A percentile compares a stretch with the other conserved stretches of the same genome.
Evolutionary conservation across 2,797 vertebrate genomes (phyloP).

Genomic region (Falco novaeseelandiae): DNA sequence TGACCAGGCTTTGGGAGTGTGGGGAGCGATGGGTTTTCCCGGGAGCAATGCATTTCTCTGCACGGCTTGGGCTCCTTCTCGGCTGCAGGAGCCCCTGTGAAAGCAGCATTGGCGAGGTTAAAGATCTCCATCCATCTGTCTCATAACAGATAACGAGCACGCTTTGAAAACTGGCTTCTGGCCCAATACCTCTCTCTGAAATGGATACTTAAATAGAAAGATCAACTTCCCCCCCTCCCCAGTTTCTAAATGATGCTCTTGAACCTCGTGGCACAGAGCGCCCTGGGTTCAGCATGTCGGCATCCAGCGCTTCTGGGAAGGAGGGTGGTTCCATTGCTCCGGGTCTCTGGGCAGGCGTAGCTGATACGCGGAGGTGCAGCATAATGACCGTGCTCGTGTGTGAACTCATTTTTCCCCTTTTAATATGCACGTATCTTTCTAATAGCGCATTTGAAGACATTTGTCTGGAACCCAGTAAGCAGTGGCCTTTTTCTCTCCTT

Average conservation of each 20-base stretch:
- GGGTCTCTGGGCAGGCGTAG: neutral
- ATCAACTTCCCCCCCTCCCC: rapidly evolving
- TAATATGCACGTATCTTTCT: neutral
- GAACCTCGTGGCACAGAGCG: neutral
- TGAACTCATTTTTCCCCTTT: neutral
- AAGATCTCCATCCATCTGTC: neutral
- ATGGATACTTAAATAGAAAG: neutral
- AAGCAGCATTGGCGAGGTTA: neutral
- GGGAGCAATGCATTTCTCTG: neutral
- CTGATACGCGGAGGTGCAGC: neutral
- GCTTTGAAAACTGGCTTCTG: neutral
- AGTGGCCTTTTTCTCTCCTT: constrained; percentile 25
- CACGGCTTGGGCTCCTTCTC: neutral
- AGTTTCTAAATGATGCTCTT: neutral
- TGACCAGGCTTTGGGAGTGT: neutral
- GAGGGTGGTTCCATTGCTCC: neutral
- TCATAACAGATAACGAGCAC: rapidly evolving
- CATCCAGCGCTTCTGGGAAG: neutral
- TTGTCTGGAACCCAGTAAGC: neutral
- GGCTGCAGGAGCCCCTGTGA: neutral
- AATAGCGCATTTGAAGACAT: neutral
- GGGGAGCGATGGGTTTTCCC: neutral
- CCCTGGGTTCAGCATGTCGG: neutral
- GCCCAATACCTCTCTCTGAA: neutral
- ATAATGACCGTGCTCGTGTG: rapidly evolving